Base-by-base conservation (phyloP, 2,797 vertebrate species). In the Mormyrops attenuatus region DNA sequence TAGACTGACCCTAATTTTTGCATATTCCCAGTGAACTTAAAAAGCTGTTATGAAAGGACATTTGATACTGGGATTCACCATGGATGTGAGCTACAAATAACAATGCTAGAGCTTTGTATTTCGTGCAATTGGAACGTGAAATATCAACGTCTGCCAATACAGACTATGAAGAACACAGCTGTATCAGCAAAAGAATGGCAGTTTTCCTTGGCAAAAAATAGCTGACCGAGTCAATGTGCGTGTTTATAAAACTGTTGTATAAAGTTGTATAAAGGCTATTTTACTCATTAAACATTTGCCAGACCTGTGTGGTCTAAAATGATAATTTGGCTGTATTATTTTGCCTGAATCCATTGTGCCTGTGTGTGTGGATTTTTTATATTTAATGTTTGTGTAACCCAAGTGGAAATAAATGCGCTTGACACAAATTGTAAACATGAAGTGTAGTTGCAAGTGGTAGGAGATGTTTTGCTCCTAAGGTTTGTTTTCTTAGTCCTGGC, bases 211-310 rank as follows among this genome's bases (percentile, higher is more conserved):
- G 77, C 77, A 82, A 82, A 82, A 47, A 82, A 82, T 82, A 47
- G 77, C 77, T 82, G 41, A 44, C 77, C 41, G 77, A 82, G 41
- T 82, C 41, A 82, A 82, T 82, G 77, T 47, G 38, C 3, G 77
- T 41, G 77, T 82, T 82, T 82, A 82, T 44, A 82, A 47, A 82
- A 82, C 77, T 82, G 77, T 73, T 73, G 69, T 82, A 44, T 34
- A 44, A 90, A 90, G 85, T 66, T 84, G 89, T 86, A 22, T 49
- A 86, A 53, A n/a, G 77, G 49, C 41, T 60, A 63, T 90, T 66
- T 84, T 88, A 69, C 87, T 49, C 60, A 69, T 66, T 22, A 82
- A 82, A 82, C 77, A 47, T 82, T 82, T 82, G 77, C 77, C 77
- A 82, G 77, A 41, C 41, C 77, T 82, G 77, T 82, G 77, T 47